Base-by-base conservation (phyloP, 2,888 invertebrate genomes). In the Limnephilus rhombicus region DNA sequence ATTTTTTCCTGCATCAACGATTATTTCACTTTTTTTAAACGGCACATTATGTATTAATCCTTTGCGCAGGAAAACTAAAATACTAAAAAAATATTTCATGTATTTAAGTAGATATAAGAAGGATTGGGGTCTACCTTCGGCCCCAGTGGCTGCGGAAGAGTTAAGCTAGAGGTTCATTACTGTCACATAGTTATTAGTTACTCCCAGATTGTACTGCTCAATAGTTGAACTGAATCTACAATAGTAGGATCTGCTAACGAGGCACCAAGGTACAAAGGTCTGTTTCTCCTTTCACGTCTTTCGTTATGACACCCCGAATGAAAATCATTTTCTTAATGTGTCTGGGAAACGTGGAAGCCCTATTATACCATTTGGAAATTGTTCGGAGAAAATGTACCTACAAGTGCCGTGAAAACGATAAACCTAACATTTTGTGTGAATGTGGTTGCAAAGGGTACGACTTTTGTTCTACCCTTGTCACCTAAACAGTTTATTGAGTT, bases 231-330 rank as follows among this genome's bases (percentile, higher is more conserved):
- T 18, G 31, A 49, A 45, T 18, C 49, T 53, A 49, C 53, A 83
- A 83, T 18, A 37, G 34, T 18, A 34, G 24, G 68, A 68, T 68
- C 37, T 34, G 34, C 83, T 37, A 83, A 34, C 24, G 31, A 49
- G 49, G 34, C 49, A 87, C 87, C 68, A 53, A 49, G 68, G 31
- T 31, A 53, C 49, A 87, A 86, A 87, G 49, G 29, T 49, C 31
- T 13, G 29, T 31, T 31, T 87, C 31, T 53, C 53, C 53, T 29
- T 13, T 31, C 41, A 41, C 13, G 31, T 34, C 45, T 41, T 45
- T 18, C n/a, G 18, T 41, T 85, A 68, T 68, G 24, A 68, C 24
- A 9, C 68, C 24, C 7, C 24, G 9, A 9, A 68, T 68, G 68
- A 68, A 68, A 68, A 68, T 68, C 68, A 68, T 68, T 24, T 68